phyloP scores from a whole-genome alignment of 2,113 vertebrate species.

The Odobenus rosmarus region DNA sequence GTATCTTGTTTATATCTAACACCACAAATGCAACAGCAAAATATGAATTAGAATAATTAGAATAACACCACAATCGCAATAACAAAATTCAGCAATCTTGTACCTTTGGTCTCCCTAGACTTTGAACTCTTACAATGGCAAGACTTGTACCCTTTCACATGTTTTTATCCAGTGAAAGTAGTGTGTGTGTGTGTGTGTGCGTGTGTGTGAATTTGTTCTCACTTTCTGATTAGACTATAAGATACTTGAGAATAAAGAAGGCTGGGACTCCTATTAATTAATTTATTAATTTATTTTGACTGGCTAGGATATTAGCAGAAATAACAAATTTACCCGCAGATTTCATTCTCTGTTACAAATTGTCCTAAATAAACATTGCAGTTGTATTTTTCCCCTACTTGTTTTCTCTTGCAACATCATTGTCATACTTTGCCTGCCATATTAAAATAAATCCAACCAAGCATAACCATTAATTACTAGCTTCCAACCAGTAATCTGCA shows the following conservation, averaged over 20 bases:
- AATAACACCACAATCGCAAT: neutral
- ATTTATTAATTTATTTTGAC: constrained; percentile 17
- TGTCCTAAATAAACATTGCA: constrained; percentile 4
- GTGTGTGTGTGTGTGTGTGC: neutral
- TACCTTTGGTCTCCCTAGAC: neutral
- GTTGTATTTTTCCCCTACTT: neutral
- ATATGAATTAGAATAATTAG: neutral
- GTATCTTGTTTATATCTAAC: neutral
- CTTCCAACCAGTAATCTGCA: constrained; percentile 43
- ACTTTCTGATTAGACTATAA: constrained; percentile 22
- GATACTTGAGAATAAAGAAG: constrained; percentile 2
- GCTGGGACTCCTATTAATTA: constrained; percentile 33
- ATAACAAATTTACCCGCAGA: neutral
- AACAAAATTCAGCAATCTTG: neutral
- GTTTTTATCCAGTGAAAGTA: neutral
- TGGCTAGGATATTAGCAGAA: constrained; percentile 43
- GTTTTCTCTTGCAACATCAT: neutral
- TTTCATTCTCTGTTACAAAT: constrained; percentile 47
- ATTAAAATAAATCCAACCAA: constrained; percentile 41
- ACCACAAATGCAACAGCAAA: neutral
- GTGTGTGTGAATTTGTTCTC: neutral
- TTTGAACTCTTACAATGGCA: neutral
- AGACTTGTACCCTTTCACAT: neutral
- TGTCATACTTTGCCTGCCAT: neutral
- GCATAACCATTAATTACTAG: constrained; percentile 18